Evolutionary conservation across 2,797 vertebrate species (phyloP).

Genomic region (Meda fulgida): DNA sequence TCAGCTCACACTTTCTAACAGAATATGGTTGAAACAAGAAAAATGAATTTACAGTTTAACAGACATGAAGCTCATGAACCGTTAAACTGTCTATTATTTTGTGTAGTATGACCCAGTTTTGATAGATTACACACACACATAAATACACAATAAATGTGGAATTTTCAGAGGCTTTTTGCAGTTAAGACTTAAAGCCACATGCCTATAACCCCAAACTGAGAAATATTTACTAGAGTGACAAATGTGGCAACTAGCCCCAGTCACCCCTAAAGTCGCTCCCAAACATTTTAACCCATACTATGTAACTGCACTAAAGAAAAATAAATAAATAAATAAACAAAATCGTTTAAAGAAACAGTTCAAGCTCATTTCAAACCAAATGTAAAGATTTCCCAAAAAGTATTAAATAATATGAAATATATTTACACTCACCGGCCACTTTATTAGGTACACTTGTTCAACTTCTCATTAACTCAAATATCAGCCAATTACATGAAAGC

Average conservation of each 20-base stretch:
- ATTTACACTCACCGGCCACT: background rate
- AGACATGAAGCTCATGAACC: background rate
- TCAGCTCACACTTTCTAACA: constrained; percentile 5
- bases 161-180: background rate
- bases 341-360: background rate
- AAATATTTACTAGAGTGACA: background rate
- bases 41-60: background rate
- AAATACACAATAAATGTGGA: background rate
- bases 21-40: background rate
- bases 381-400: background rate
- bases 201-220: background rate
- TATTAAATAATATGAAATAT: background rate
- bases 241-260: background rate
- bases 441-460: background rate
- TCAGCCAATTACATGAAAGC: background rate
- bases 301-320: background rate
- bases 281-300: background rate
- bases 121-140: background rate
- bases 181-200: background rate
- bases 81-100: constrained; percentile 8
- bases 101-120: background rate
- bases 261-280: background rate
- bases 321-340: too few species aligned
- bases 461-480: background rate
- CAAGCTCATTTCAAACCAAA: background rate